Evolutionary conservation across 2,113 vertebrate genomes (phyloP).

Genomic region (Salvelinus namaycush): DNA sequence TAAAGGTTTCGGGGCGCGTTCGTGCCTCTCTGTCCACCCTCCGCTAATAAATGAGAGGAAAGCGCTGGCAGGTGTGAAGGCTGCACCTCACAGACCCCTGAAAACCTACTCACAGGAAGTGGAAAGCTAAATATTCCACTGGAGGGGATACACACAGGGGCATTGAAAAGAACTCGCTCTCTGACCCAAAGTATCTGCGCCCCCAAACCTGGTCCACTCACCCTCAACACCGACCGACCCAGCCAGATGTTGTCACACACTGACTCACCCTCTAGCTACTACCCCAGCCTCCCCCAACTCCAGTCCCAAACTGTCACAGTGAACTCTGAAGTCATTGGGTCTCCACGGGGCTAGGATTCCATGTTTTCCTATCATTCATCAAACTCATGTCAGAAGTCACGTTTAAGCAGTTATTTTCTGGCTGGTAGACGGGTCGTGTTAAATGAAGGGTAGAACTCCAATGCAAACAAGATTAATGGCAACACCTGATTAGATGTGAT

Average conservation of each 20-base stretch:
- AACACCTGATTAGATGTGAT: conserved; percentile 75
- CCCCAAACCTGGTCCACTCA: conserved; percentile 17
- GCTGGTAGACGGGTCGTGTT: conserved; percentile 67
- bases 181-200: conserved; percentile 62
- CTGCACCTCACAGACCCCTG: conserved; percentile 25
- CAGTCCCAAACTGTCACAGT: not conserved
- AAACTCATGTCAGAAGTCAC: conserved; percentile 77
- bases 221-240: conserved; percentile 17
- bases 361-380: conserved; percentile 81
- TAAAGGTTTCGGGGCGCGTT: conserved; percentile 30
- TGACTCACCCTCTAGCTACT: not conserved
- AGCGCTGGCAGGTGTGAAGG: conserved; percentile 70
- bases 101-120: conserved; percentile 39
- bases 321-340: no score
- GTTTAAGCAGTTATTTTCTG: conserved; percentile 74
- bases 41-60: conserved; percentile 39
- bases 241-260: conserved; percentile 66
- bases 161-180: conserved; percentile 41
- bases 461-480: conserved; percentile 79
- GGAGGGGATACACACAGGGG: conserved; percentile 17
- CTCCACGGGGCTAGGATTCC: conserved; percentile 41
- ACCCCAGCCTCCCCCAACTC: not conserved
- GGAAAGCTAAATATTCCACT: conserved; percentile 57
- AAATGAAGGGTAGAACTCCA: conserved; percentile 64
- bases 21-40: conserved; percentile 38